phyloP scores from a whole-genome alignment of 2,888 invertebrate genomes.

The Polia nebulosa region DNA sequence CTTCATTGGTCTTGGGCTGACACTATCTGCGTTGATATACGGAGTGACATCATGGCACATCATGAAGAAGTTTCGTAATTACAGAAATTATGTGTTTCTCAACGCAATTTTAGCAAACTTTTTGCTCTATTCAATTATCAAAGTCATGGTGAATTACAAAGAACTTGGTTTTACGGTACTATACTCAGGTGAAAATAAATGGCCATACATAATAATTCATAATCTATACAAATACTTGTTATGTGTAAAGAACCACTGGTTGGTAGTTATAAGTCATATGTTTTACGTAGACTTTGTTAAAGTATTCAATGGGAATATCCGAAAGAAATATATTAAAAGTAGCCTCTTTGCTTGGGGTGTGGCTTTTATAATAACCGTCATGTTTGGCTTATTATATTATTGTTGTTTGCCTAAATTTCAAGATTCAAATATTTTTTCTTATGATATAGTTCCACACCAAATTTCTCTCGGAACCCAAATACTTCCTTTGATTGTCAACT shows the following conservation, averaged over 20 bases:
- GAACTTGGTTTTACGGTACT: conserved; percentile 5
- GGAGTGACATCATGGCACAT: background rate
- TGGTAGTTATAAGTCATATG: conserved; percentile 22
- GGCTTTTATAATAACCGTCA: background rate
- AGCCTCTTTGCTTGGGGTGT: conserved; percentile 19
- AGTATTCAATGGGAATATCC: conserved; percentile 22
- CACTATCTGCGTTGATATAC: conserved; percentile 4
- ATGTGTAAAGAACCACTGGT: conserved; percentile 22
- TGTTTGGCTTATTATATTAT: background rate
- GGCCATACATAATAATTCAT: conserved; percentile 4
- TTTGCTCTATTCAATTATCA: conserved; percentile 14
- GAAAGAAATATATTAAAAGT: conserved; percentile 22
- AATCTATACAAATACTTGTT: conserved; percentile 15
- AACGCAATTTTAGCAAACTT: conserved; percentile 20
- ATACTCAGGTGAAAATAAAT: background rate
- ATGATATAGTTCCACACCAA: background rate
- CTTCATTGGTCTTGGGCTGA: conserved; percentile 9
- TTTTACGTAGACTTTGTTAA: conserved; percentile 25
- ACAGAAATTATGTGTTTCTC: conserved; percentile 6
- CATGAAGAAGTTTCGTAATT: conserved; percentile 12
- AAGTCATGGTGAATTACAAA: conserved; percentile 4
- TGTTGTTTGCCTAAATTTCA: conserved; percentile 9
- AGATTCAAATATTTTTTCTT: conserved; percentile 2
- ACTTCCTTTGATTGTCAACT: conserved; percentile 11
- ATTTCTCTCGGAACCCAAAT: conserved; percentile 1